phyloP scores from a whole-genome alignment of 2,888 invertebrate species.

The Neoaliturus tenellus region DNA sequence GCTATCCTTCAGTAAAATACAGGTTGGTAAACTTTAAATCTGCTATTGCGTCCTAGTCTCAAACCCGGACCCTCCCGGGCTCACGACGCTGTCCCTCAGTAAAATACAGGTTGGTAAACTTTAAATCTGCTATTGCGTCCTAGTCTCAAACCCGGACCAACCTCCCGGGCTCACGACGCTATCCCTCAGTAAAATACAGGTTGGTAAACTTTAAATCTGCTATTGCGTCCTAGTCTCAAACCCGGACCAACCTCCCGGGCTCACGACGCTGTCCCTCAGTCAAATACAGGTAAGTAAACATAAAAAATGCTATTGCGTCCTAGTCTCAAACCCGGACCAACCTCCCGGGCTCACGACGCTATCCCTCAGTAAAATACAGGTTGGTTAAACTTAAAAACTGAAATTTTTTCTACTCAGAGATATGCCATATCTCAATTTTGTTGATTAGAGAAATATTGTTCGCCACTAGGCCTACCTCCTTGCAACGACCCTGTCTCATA shows the following conservation, averaged over 20 bases:
- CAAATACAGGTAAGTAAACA: constrained; percentile 41
- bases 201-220: constrained; percentile 8
- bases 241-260: constrained; percentile 28
- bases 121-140: too few relatives aligned
- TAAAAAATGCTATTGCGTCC: too few relatives aligned
- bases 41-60: too few relatives aligned
- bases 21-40: too few relatives aligned
- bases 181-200: constrained; percentile 39
- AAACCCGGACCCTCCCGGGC: too few relatives aligned
- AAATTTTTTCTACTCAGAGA: too few relatives aligned
- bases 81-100: constrained; percentile 12
- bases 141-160: too few relatives aligned
- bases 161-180: constrained; percentile 1
- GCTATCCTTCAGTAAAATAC: constrained; percentile 33
- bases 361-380: constrained; percentile 39
- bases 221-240: constrained; percentile 35
- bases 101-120: constrained; percentile 46
- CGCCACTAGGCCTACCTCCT: too few relatives aligned
- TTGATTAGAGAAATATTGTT: too few relatives aligned
- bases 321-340: background rate
- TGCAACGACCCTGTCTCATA: too few relatives aligned
- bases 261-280: constrained; percentile 1
- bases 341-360: constrained; percentile 29
- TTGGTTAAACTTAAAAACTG: too few relatives aligned
- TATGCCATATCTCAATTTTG: too few relatives aligned